Percentiles rank a stretch among this genome's conserved stretches.
Evolutionary conservation across 2,888 invertebrate genomes (phyloP).

Genomic region (Thysanoteuthis rhombus): DNA sequence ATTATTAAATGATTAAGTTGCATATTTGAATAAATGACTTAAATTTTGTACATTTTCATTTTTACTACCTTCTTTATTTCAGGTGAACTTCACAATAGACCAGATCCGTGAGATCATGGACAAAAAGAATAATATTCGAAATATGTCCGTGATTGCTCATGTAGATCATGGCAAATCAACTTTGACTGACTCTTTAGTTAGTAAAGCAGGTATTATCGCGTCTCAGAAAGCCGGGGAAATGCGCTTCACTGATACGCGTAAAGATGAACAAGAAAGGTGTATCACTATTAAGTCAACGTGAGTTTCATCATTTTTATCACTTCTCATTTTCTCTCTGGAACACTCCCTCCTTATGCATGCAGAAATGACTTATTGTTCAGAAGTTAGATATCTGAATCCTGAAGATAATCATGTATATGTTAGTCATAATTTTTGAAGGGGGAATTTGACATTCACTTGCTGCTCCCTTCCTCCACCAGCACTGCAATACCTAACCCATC

Average conservation of each 20-base stretch:
- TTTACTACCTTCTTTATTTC: conserved; percentile 35
- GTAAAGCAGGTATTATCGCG: conserved; percentile 99
- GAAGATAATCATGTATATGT: no score
- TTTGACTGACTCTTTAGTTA: conserved; percentile 97
- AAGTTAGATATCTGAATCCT: no score
- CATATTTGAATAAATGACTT: neutral
- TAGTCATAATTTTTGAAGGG: no score
- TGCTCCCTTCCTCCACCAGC: no score
- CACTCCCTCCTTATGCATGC: no score
- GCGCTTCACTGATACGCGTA: conserved; percentile 98
- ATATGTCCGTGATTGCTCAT: conserved; percentile 99
- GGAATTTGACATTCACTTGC: no score
- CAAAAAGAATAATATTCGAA: conserved; percentile 99
- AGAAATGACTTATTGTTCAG: no score
- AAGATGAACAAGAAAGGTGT: conserved; percentile 99
- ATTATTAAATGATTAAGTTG: no score
- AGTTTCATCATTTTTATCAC: no score
- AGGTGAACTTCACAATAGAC: conserved; percentile 99
- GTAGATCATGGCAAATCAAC: conserved; percentile 99
- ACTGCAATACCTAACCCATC: no score
- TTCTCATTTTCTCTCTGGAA: no score
- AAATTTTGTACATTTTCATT: neutral
- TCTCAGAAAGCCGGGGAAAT: conserved; percentile 98
- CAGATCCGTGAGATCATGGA: conserved; percentile 99
- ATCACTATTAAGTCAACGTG: conserved; percentile 99